Base-by-base conservation (phyloP, 2,113 vertebrate species). In the Gymnarchus niloticus region DNA sequence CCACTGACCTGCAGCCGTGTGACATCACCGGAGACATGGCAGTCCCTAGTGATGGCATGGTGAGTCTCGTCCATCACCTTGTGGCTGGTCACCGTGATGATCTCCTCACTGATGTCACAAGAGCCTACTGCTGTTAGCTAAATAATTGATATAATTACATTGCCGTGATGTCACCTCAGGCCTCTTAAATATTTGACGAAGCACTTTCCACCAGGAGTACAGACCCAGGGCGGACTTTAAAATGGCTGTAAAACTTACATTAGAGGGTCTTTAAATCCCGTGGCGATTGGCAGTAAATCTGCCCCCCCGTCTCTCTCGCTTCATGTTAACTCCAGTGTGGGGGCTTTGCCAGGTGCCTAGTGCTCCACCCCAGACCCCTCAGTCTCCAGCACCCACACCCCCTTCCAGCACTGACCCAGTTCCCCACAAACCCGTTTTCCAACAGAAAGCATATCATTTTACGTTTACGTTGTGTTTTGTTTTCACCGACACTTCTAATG, bases 131-230 rank as follows among this genome's bases (percentile, higher is more conserved):
- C 85, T 65, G 85, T 54, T 76, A 57, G 88, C 86, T 89, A 88
- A 91, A 90, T 90, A 89, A 90, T 90, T 89, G 85, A 90, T 86
- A 88, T 89, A 88, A 89, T 91, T 89, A 89, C 88, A 87, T 88
- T 88, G 84, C 85, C 87, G 87, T 90, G 87, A 90, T 91, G 90
- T 91, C 89, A 91, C 90, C 86, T 87, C 88, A 84, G 89, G 83
- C 81, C 89, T 87, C 86, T 89, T 91, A 88, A 91, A 91, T 90
- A 89, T 91, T 90, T 91, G 88, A 91, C 88, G 87, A 90, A 87
- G 85, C 87, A 88, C 86, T 87, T 86, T 88, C 87, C 87, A 85
- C 87, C 61, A 87, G 85, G 89, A 86, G 87, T 57, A 56, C 33
- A 12, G 84, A 81, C 88, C 76, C 54, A 54, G 52, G 61, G 9